Base-by-base conservation (phyloP, 2,797 vertebrate genomes). In the Hapalemur alaotrensis region DNA sequence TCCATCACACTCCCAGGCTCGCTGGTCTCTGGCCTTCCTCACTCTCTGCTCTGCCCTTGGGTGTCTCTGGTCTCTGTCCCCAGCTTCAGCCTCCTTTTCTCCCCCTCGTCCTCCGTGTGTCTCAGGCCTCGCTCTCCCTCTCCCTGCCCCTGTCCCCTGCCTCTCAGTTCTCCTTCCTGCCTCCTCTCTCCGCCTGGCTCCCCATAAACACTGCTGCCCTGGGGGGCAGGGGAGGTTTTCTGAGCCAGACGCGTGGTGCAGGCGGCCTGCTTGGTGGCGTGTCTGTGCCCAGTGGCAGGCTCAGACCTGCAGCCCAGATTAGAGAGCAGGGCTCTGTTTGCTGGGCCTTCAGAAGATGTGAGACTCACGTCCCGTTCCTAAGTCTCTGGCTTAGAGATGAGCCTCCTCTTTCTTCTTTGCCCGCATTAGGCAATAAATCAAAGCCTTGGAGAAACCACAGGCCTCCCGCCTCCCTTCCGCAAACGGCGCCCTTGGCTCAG, bases 401-500 rank as follows among this genome's bases (percentile, higher is more conserved):
- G 97, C 97, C 95, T 96, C 32, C 76, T 59, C 96, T 98, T 98
- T 98, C 98, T 98, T 98, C 98, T 97, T 96, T 78, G 94, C 97
- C 97, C 98, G 98, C 98, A 96, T 98, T 98, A 98, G 98, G 98
- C 98, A 98, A 98, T 95, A 97, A 98, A 98, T 98, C 98, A 98
- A 98, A 98, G 98, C 98, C 98, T 92, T 81, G 32, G 97, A 94
- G 91, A 98, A 98, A 98, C 98, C 98, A 10, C 98, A 98, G 97
- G 93, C 97, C 97, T 97, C 98, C 98, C 35, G 89, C 98, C 96
- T 96, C 95, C 95, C 97, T 97, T 98, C 97, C 97, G 96, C 88
- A 96, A 97, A 96, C 61, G 84, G 96, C 95, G 93, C 96, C 63
- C 97, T 97, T 96, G 95, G 28, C 95, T 95, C 67, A 0, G 20